Evolutionary conservation across 2,797 vertebrate genomes (phyloP), one percentile per base, ranked within the genome.

Genomic region (Phataginus tricuspis): DNA sequence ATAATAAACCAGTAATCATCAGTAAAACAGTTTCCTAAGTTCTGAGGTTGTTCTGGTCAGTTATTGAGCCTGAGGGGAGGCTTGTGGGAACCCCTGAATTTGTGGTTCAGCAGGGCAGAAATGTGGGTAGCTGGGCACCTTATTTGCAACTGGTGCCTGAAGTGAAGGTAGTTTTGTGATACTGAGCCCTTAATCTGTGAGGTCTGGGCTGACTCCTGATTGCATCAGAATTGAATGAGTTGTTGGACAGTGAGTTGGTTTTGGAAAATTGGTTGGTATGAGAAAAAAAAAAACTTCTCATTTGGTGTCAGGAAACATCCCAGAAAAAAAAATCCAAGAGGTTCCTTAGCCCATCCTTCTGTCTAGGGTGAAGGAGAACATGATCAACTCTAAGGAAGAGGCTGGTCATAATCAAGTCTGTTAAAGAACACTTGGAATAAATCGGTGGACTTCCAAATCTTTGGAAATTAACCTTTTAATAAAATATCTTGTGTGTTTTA

Each of bases 401-500:
- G 2, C 10, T 59, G 19, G 11, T 12, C 45, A 45, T 45, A 45
- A 45, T 45, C 45, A 83, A 77, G 27, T 45, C 45, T 45, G 11
- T 77, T 37, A 72, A 79, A 88, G 55, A 80, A 61, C 23, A 69
- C 23, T 69, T 83, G 14, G 18, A 45, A 71, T 77, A 59, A 71
- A 51, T 49, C 29, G 71, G 18, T 53, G 45, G 51, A 74, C 55
- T 95, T 87, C 74, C 45, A 68, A 39, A 80, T 53, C 80, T 55
- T 82, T 34, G 55, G 39, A 39, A 53, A 9, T 66, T 66, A 66
- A 0, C n/a, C 37, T 92, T 39, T 64, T 21, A 72, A 96, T 77
- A 64, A 80, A 63, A 95, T 39, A 84, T 45, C 34, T 72, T 96
- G 3, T 1, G 45, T 86, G 51, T 69, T 94, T 94, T 63, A 66